Conservation (phyloP, 2,113 vertebrate genomes). For the Cryptomyrus ogoouensis region DNA sequence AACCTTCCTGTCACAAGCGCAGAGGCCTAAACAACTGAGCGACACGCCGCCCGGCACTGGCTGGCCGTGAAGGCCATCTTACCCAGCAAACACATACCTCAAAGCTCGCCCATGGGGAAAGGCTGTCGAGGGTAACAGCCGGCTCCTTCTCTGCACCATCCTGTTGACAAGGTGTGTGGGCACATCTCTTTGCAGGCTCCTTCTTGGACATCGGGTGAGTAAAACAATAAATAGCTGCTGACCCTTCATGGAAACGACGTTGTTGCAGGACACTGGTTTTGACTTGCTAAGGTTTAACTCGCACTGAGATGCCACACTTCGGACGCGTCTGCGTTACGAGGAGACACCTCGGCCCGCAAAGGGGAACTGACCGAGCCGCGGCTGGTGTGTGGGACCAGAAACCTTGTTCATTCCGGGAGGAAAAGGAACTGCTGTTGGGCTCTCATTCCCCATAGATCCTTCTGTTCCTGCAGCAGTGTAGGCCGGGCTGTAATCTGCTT, state of each 20-base stretch:
- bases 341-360: not conserved
- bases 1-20: not conserved
- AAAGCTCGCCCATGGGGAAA: not conserved
- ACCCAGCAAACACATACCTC: not conserved
- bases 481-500: constrained; percentile 51
- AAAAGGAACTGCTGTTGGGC: not conserved
- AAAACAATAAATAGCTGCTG: not conserved
- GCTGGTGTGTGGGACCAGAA: not conserved
- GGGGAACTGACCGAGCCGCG: not conserved
- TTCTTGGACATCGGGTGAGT: not conserved
- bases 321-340: not conserved
- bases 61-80: not conserved
- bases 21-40: not conserved
- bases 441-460: constrained; percentile 51
- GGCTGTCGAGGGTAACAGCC: not conserved
- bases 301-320: not conserved
- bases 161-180: not conserved
- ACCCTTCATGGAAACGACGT: not conserved
- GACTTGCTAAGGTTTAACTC: not conserved
- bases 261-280: not conserved
- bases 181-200: not conserved
- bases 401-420: not conserved
- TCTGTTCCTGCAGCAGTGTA: constrained; percentile 38
- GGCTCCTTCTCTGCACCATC: not conserved
- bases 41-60: not conserved